Conservation (phyloP, 2,797 vertebrate genomes). For the Ficedula albicollis region DNA sequence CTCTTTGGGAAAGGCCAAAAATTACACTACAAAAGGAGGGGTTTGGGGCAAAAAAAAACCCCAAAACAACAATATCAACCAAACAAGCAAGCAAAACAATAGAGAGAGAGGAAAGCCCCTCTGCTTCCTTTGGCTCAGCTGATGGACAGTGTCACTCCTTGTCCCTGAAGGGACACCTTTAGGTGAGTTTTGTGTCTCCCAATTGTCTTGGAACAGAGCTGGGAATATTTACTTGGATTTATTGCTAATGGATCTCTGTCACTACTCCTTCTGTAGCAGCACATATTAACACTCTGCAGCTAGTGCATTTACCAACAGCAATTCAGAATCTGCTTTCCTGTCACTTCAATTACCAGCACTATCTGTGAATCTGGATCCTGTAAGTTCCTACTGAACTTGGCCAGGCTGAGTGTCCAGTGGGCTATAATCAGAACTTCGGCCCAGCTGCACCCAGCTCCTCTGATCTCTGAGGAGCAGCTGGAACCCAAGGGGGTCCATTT, state of each 20-base stretch:
- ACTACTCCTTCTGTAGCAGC: background rate
- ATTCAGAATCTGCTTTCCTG: background rate
- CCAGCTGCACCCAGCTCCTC: background rate
- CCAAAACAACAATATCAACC: background rate
- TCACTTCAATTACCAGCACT: accelerated
- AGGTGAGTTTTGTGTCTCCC: background rate
- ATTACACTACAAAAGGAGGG: background rate
- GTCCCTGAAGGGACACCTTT: background rate
- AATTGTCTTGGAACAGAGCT: background rate
- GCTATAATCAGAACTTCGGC: background rate
- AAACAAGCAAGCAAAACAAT: background rate
- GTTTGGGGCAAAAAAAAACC: background rate
- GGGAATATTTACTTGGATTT: background rate
- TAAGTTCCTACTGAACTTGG: background rate
- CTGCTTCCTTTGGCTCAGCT: background rate
- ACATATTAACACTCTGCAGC: background rate
- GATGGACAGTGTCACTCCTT: background rate
- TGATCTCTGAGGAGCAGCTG: background rate
- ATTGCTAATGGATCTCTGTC: background rate
- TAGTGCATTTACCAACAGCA: background rate
- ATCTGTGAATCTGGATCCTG: accelerated
- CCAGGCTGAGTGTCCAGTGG: background rate
- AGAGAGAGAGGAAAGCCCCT: background rate
- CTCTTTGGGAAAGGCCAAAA: background rate
- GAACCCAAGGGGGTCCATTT: background rate